These are phyloP conservation scores for Pangasius sanitwongsei DNA, from an alignment of 2,797 vertebrate species.

Conservation along the genomic window DNA sequence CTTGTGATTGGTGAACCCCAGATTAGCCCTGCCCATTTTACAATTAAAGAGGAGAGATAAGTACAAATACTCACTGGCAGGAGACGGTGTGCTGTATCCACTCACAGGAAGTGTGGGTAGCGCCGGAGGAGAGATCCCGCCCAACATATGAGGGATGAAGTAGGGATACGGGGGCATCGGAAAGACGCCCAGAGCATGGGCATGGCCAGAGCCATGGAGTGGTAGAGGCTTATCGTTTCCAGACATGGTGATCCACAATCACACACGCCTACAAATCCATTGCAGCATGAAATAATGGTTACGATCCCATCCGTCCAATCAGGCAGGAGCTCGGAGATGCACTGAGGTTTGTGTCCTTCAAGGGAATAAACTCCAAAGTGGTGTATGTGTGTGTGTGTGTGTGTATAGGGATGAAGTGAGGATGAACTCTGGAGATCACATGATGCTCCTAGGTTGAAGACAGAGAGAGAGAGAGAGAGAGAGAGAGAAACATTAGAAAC, in stretches of 20 bases:
- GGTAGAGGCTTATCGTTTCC: conserved; percentile 84
- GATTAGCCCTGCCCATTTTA: not conserved
- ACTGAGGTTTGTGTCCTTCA: not conserved
- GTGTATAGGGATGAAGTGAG: not conserved
- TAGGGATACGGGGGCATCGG: conserved; percentile 83
- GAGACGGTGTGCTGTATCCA: conserved; percentile 87
- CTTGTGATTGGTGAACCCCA: not conserved
- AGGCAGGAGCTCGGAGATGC: not conserved
- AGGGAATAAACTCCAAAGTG: conserved; percentile 1
- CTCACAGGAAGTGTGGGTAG: conserved; percentile 81
- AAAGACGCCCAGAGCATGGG: conserved; percentile 77
- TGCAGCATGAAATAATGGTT: not conserved
- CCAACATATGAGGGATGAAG: conserved; percentile 85
- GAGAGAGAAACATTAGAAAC: conserved; percentile 14
- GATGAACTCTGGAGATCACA: conserved; percentile 37
- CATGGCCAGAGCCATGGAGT: conserved; percentile 34
- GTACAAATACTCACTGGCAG: conserved; percentile 81
- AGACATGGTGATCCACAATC: conserved; percentile 71
- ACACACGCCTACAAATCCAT: conserved; percentile 39
- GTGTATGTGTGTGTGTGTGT: not conserved
- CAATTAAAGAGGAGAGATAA: not conserved
- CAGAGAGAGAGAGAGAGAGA: conserved; percentile 1
- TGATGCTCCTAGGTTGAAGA: conserved; percentile 40
- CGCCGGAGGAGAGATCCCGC: conserved; percentile 80
- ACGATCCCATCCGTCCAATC: conserved; percentile 5